These are phyloP conservation scores for Aphidius gifuensis DNA, from an alignment of 1,140 invertebrate genomes.

Conservation along the genomic window DNA sequence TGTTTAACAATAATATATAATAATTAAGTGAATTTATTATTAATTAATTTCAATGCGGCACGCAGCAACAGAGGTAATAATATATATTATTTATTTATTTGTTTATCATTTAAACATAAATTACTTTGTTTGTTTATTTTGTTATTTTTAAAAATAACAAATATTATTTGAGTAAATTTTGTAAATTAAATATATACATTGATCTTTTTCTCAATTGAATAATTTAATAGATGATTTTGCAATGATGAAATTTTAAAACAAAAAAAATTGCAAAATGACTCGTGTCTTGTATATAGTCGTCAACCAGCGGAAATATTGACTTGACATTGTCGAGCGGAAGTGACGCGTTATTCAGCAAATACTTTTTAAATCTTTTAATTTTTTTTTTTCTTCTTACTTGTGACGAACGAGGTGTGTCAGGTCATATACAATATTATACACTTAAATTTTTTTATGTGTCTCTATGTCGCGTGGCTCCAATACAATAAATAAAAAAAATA, in stretches of 20 bases:
- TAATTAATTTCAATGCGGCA: constrained; percentile 32
- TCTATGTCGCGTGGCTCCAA: constrained; percentile 20
- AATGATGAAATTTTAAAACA: too few relatives aligned
- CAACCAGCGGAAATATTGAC: constrained; percentile 50
- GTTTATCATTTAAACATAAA: too few relatives aligned
- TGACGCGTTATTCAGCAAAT: constrained; percentile 47
- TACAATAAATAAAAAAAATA: neutral
- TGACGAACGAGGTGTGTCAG: constrained; percentile 52
- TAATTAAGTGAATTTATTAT: too few relatives aligned
- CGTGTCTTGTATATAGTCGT: constrained; percentile 19
- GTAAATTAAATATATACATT: too few relatives aligned
- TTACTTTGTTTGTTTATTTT: too few relatives aligned
- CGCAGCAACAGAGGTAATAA: constrained; percentile 35
- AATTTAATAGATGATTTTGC: too few relatives aligned
- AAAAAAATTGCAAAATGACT: constrained; percentile 7
- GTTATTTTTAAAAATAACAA: too few relatives aligned
- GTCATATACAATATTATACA: constrained; percentile 12
- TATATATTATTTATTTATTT: too few relatives aligned
- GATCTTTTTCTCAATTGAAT: too few relatives aligned
- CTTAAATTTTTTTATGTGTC: constrained; percentile 13
- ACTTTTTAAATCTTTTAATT: constrained; percentile 23
- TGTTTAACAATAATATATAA: too few relatives aligned
- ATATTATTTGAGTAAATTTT: too few relatives aligned
- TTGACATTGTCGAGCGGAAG: constrained; percentile 55
- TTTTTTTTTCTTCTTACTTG: constrained; percentile 23